Evolutionary conservation across 2,888 invertebrate species (phyloP).

Genomic region (Taenaris catops): DNA sequence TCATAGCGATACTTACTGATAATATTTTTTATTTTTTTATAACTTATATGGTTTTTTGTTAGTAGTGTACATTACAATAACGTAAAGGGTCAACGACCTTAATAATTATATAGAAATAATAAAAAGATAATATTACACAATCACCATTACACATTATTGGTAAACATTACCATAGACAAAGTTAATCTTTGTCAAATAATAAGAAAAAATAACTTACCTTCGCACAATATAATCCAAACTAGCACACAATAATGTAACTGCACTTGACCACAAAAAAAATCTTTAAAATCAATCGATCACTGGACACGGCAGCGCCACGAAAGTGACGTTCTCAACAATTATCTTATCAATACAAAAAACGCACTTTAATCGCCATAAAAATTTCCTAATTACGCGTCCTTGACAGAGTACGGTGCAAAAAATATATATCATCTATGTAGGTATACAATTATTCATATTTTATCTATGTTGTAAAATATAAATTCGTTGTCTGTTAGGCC

Average conservation of each 20-base stretch:
- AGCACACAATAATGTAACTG: constrained; percentile 22
- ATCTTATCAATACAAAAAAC: constrained; percentile 54
- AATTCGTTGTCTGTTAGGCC: constrained; percentile 32
- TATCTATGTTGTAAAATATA: constrained; percentile 3
- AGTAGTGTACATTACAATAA: too few species aligned
- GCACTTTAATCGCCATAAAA: constrained; percentile 37
- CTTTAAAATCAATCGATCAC: constrained; percentile 50
- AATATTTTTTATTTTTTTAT: too few species aligned
- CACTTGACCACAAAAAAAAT: constrained; percentile 24
- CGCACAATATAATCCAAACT: constrained; percentile 59
- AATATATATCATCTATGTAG: too few species aligned
- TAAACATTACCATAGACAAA: not conserved
- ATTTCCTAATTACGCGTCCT: constrained; percentile 41
- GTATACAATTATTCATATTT: constrained; percentile 3
- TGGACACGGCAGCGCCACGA: constrained; percentile 54
- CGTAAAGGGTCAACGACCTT: too few species aligned
- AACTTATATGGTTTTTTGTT: too few species aligned
- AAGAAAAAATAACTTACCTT: constrained; percentile 49
- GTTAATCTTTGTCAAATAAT: too few species aligned
- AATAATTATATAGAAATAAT: too few species aligned
- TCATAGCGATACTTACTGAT: too few species aligned
- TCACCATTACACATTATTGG: not conserved
- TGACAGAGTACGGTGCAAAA: constrained; percentile 19
- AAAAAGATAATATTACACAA: too few species aligned
- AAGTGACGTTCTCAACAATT: constrained; percentile 36